phyloP scores from a whole-genome alignment of 2,888 invertebrate genomes.

The Archips xylosteana region DNA sequence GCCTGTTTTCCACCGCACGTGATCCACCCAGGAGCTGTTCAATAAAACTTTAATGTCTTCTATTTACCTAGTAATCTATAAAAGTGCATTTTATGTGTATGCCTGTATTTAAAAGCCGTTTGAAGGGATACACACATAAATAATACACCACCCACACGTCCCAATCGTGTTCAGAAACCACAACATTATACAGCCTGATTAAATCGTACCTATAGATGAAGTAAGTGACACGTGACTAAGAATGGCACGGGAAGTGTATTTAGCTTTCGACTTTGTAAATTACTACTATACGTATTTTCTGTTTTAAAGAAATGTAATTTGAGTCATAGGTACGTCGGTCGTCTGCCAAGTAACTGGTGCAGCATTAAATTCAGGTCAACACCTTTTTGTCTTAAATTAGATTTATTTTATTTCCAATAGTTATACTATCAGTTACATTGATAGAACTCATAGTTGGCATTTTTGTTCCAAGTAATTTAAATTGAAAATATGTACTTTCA shows the following conservation, averaged over 20 bases:
- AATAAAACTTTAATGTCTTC: conserved; percentile 18
- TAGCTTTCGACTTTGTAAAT: too few relatives aligned
- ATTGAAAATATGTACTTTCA: too few relatives aligned
- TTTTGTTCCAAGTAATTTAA: too few relatives aligned
- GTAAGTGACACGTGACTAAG: not conserved
- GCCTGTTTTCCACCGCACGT: not conserved
- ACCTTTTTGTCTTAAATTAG: not conserved
- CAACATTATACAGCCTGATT: conserved; percentile 62
- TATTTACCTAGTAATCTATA: conserved; percentile 19
- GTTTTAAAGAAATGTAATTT: too few relatives aligned
- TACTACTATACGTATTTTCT: too few relatives aligned
- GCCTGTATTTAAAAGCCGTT: conserved; percentile 49
- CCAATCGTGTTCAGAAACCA: conserved; percentile 62
- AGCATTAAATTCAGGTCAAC: too few relatives aligned
- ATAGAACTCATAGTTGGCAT: too few relatives aligned
- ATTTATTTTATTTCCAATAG: not conserved
- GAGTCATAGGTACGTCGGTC: too few relatives aligned
- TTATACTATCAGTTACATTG: too few relatives aligned
- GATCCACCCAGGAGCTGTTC: conserved; percentile 7
- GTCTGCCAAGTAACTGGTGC: too few relatives aligned
- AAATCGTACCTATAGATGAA: conserved; percentile 30
- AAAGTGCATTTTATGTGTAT: conserved; percentile 28
- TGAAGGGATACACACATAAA: conserved; percentile 64
- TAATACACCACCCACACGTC: conserved; percentile 62
- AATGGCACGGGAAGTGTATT: too few relatives aligned